Evolutionary conservation across 2,888 invertebrate species (phyloP).

Genomic region (Acleris cristana): DNA sequence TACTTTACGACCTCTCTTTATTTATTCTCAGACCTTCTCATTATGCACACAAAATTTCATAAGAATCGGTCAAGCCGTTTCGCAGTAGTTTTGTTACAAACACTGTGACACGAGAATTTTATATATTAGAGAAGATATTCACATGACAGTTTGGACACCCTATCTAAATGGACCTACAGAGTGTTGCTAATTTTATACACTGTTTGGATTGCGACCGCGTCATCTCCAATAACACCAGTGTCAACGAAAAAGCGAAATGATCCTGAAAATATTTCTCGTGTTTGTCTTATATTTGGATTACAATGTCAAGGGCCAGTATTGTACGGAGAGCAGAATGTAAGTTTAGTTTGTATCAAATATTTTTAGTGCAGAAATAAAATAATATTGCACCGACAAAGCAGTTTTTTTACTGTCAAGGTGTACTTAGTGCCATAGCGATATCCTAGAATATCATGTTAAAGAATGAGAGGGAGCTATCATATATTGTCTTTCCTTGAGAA

Average conservation of each 20-base stretch:
- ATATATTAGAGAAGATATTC: too few relatives aligned
- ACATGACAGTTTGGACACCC: too few relatives aligned
- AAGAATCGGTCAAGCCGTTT: too few relatives aligned
- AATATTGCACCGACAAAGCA: neutral
- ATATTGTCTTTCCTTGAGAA: too few relatives aligned
- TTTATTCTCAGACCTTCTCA: too few relatives aligned
- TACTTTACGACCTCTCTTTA: too few relatives aligned
- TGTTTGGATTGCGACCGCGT: neutral
- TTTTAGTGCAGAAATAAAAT: neutral
- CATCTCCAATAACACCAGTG: neutral
- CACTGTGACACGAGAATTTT: too few relatives aligned
- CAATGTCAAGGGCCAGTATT: slow-evolving; percentile 40
- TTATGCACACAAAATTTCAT: too few relatives aligned
- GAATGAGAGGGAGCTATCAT: too few relatives aligned
- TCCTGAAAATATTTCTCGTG: neutral
- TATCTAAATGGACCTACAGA: neutral
- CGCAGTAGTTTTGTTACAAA: too few relatives aligned
- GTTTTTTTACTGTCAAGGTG: neutral
- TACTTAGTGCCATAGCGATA: too few relatives aligned
- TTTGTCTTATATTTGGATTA: slow-evolving; percentile 1
- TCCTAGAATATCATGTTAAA: too few relatives aligned
- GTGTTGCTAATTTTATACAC: neutral
- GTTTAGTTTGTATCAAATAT: slow-evolving; percentile 21
- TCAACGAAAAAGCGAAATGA: neutral
- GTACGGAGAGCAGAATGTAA: slow-evolving; percentile 41